Conservation (phyloP, 2,113 vertebrate genomes). For the Rhadina sibilatrix region DNA sequence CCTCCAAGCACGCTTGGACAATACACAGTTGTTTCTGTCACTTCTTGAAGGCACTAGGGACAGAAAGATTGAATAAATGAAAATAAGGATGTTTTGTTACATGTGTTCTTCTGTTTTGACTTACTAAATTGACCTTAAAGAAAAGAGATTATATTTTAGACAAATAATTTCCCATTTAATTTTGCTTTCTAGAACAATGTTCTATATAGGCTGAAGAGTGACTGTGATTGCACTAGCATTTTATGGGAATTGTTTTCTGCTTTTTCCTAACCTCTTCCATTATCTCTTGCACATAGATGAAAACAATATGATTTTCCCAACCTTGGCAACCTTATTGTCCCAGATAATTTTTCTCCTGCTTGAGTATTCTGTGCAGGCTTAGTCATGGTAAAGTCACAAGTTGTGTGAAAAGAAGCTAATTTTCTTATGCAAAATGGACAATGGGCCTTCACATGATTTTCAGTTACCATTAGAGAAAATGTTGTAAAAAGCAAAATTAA, state of each 20-base stretch:
- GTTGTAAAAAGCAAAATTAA: not conserved
- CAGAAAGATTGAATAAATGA: not conserved
- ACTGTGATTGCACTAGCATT: constrained; percentile 27
- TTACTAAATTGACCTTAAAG: constrained; percentile 8
- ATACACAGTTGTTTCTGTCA: not conserved
- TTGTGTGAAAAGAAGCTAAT: not conserved
- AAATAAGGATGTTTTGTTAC: not conserved
- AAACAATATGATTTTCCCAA: not conserved
- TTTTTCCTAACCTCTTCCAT: constrained; percentile 18
- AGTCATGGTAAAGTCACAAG: not conserved
- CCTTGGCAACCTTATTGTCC: not conserved
- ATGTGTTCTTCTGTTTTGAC: constrained; percentile 1
- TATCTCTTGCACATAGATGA: not conserved
- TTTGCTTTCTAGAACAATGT: not conserved
- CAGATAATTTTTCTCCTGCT: not conserved
- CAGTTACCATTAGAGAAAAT: not conserved
- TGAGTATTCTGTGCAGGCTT: not conserved
- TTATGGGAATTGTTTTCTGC: constrained; percentile 21
- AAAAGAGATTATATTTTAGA: constrained; percentile 12
- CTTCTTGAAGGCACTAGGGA: not conserved
- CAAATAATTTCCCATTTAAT: constrained; percentile 24
- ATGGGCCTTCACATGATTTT: not conserved
- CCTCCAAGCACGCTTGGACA: not conserved
- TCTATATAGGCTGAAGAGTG: not conserved
- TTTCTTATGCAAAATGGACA: not conserved